Percentiles rank a stretch among this genome's conserved stretches.
Conservation (phyloP, 2,888 invertebrate species). For the Escarpia spicata region DNA sequence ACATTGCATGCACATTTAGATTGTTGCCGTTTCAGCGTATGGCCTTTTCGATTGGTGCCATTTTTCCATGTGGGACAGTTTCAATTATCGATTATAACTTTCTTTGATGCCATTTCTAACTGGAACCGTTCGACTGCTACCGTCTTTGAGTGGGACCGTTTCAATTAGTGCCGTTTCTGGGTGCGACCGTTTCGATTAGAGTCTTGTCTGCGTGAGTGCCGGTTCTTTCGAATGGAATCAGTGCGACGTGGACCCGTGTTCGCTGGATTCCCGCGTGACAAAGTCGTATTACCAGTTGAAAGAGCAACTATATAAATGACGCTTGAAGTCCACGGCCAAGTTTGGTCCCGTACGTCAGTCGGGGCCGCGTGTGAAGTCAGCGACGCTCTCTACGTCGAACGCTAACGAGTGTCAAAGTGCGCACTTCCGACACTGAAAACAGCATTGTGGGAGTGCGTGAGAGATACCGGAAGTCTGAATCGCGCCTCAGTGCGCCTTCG, state of each 20-base stretch:
- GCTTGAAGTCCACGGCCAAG: background rate
- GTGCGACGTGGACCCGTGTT: background rate
- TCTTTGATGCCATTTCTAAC: too few species aligned
- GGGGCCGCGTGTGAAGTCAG: background rate
- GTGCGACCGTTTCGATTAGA: too few species aligned
- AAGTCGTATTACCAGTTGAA: background rate
- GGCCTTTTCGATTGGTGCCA: too few species aligned
- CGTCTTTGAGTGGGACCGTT: background rate
- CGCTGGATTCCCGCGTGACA: background rate
- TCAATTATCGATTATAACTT: too few species aligned
- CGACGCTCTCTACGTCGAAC: background rate
- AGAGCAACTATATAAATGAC: background rate
- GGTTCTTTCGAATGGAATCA: background rate
- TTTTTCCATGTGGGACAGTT: too few species aligned
- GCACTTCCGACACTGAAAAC: background rate
- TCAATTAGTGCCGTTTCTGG: background rate
- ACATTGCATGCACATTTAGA: too few species aligned
- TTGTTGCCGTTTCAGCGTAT: too few species aligned
- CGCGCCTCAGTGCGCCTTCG: background rate
- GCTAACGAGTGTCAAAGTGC: slow-evolving; percentile 13
- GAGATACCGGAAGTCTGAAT: background rate
- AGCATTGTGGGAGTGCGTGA: slow-evolving; percentile 8
- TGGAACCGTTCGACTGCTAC: background rate
- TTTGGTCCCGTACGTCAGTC: background rate
- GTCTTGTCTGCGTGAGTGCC: too few species aligned